Base-by-base conservation (phyloP, 2,888 invertebrate genomes). In the Microplitis deprimator region DNA sequence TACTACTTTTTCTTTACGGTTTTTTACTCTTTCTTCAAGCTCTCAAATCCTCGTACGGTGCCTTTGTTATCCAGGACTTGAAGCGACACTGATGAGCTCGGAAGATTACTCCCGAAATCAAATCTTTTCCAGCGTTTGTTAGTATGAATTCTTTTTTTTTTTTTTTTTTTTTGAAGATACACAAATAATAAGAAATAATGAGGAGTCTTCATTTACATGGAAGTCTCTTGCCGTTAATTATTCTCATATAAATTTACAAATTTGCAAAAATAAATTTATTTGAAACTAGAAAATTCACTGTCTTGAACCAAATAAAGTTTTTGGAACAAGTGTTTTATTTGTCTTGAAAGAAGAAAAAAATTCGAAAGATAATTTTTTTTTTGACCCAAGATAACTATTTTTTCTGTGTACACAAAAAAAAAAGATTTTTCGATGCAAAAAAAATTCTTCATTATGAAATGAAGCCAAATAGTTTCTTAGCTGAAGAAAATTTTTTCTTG, bases 31-130 rank as follows among this genome's bases (percentile, higher is more conserved):
- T 67, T 71, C 70, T 62, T 68, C 67, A 69, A 50, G 73, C 76
- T 65, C 69, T 77, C 40, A 50, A 73, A 70, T 39, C 10, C 40
- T 79, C 61, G 29, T 71, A 65, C 61, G 69, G 75, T 72, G 41
- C 50, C 70, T 75, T 72, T 71, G 78, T 75, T 75, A 72, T 64
- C 39, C 69, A 62, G 68, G 60, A 61, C 8, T 29, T 59, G 50
- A 50, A 67, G 67, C 59, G 17, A 73, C 72, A 73, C 61, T 41
- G 70, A 76, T 76, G 79, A 69, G 62, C 39, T 39, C 38, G 7
- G n/a, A 29, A 69, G 65, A 73, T 78, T 78, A 73, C 65, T 29
- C 64, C n/a, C 41, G 29, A 61, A 78, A 78, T 69, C 64, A 70
- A 65, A 77, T 64, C 62, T 50, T 41, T 65, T 68, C 64, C 64